Evolutionary conservation across 1,140 invertebrate genomes (phyloP).

Genomic region (Marisa cornuarietis): DNA sequence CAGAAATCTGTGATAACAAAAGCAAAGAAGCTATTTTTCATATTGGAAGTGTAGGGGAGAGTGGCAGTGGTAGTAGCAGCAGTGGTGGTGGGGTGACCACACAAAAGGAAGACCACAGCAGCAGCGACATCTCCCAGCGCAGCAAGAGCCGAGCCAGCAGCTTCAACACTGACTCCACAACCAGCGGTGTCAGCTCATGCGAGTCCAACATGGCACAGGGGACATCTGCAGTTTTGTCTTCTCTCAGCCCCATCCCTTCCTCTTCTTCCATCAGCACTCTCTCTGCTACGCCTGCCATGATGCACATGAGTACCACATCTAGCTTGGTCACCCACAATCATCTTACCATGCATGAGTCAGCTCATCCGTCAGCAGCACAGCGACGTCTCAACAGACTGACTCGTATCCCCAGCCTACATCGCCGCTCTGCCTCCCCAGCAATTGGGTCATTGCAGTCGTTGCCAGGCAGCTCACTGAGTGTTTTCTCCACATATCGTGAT

Average conservation of each 20-base stretch:
- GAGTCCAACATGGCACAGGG: slow-evolving; percentile 73
- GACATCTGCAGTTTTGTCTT: slow-evolving; percentile 33
- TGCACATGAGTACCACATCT: background rate
- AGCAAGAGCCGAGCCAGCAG: slow-evolving; percentile 65
- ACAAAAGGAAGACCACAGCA: slow-evolving; percentile 43
- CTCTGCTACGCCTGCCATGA: background rate
- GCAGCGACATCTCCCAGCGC: slow-evolving; percentile 56
- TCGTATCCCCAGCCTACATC: slow-evolving; percentile 54
- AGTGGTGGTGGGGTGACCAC: slow-evolving; percentile 14
- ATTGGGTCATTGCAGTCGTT: slow-evolving; percentile 17
- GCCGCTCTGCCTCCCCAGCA: slow-evolving; percentile 31
- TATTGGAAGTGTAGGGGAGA: slow-evolving; percentile 6
- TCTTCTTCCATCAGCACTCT: slow-evolving; percentile 25
- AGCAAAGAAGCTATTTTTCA: slow-evolving; percentile 25
- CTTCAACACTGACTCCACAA: slow-evolving; percentile 76
- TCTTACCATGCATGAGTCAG: slow-evolving; percentile 37
- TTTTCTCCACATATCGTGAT: slow-evolving; percentile 60
- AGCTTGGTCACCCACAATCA: background rate
- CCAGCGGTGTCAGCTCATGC: slow-evolving; percentile 81
- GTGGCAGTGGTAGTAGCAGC: slow-evolving; percentile 12
- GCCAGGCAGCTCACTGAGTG: slow-evolving; percentile 7
- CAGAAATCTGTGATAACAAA: slow-evolving; percentile 27
- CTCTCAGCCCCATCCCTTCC: slow-evolving; percentile 48
- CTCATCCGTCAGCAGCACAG: slow-evolving; percentile 56
- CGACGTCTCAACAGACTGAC: slow-evolving; percentile 57